phyloP scores from a whole-genome alignment of 2,113 vertebrate species.

The Rhagologus leucostigma region DNA sequence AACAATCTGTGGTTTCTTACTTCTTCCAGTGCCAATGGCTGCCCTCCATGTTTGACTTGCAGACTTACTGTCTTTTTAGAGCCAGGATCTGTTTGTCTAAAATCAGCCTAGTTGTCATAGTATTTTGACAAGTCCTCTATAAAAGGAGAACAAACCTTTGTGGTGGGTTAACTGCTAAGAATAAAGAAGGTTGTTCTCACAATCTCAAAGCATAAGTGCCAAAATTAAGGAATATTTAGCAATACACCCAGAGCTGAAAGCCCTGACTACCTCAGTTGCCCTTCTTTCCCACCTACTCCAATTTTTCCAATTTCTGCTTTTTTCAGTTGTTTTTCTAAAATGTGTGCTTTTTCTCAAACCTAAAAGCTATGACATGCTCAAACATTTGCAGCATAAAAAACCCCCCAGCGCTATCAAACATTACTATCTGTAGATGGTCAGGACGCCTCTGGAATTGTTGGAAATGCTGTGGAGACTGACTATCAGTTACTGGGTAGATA shows the following conservation, averaged over 20 bases:
- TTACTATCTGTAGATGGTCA: not conserved
- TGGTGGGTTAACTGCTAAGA: conserved; percentile 32
- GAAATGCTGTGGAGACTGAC: not conserved
- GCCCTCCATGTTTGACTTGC: conserved; percentile 72
- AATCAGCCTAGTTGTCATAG: conserved; percentile 70
- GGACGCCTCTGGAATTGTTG: not conserved
- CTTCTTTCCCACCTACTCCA: not conserved
- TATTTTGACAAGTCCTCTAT: conserved; percentile 65
- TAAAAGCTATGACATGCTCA: not conserved
- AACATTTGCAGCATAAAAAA: not conserved
- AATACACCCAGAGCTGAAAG: not conserved
- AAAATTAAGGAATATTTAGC: not conserved
- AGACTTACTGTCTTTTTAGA: conserved; percentile 70
- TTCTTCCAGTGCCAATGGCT: conserved; percentile 71
- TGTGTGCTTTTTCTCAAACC: not conserved
- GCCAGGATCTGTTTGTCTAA: conserved; percentile 68
- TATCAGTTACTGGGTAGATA: not conserved
- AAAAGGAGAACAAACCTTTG: conserved; percentile 47
- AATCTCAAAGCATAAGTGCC: not conserved
- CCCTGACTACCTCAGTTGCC: not conserved
- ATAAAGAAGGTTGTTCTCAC: not conserved
- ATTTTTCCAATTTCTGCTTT: not conserved
- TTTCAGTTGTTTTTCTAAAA: not conserved
- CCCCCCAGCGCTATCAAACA: not conserved
- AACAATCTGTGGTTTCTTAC: conserved; percentile 77